Percentiles rank a stretch among this genome's conserved stretches.
phyloP scores from a whole-genome alignment of 2,888 invertebrate species.

The Shargacucullia verbasci region DNA sequence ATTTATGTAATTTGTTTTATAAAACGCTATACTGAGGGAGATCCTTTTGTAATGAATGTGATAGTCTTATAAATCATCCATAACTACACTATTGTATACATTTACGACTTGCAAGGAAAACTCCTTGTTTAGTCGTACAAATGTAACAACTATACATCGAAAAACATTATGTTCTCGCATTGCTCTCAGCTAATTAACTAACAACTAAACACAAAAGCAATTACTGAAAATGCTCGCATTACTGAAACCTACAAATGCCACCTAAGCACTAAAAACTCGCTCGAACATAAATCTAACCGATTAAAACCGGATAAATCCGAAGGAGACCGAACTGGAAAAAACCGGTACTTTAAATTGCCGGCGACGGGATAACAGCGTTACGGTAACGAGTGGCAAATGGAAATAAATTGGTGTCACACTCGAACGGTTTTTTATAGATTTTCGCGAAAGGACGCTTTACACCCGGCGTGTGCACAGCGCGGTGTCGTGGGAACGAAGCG shows the following conservation, averaged over 20 bases:
- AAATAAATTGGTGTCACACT: slow-evolving; percentile 44
- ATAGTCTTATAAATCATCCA: too few relatives aligned
- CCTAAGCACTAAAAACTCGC: slow-evolving; percentile 7
- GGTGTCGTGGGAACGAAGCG: background rate
- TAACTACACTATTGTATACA: too few relatives aligned
- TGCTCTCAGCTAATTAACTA: background rate
- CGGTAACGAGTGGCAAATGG: slow-evolving; percentile 40
- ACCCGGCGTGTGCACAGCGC: slow-evolving; percentile 4
- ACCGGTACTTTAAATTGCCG: slow-evolving; percentile 19
- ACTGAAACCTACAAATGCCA: background rate
- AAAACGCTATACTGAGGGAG: too few relatives aligned
- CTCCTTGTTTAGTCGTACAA: too few relatives aligned
- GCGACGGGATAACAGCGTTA: slow-evolving; percentile 15
- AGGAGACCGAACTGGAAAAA: slow-evolving; percentile 12
- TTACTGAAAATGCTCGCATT: slow-evolving; percentile 1
- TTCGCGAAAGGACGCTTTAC: slow-evolving; percentile 4
- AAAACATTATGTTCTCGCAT: too few relatives aligned
- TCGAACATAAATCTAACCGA: slow-evolving; percentile 21
- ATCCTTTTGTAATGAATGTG: too few relatives aligned
- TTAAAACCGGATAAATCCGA: slow-evolving; percentile 24
- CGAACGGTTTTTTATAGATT: slow-evolving; percentile 28
- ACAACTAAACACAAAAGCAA: slow-evolving; percentile 2
- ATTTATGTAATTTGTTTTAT: too few relatives aligned
- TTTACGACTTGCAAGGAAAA: background rate
- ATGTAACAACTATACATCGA: too few relatives aligned